A percentile compares a stretch with the other conserved stretches of the same genome.
Conservation (phyloP, 2,113 vertebrate genomes). For the Edolisoma coerulescens region DNA sequence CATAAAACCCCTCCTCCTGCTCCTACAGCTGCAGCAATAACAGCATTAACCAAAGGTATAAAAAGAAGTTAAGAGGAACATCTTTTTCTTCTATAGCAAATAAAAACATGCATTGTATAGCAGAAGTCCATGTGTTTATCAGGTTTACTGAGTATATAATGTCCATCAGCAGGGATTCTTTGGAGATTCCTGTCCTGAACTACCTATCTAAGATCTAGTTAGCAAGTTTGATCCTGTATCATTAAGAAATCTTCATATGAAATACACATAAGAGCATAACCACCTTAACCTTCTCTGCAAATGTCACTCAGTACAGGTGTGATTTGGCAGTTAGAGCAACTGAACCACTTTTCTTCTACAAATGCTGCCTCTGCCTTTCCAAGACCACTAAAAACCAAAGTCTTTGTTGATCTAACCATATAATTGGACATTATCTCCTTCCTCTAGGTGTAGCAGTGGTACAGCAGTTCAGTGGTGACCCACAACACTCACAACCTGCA, state of each 20-base stretch:
- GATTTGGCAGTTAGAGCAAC: neutral
- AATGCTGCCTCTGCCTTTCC: neutral
- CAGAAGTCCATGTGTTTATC: neutral
- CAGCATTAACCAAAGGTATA: neutral
- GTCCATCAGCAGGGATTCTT: neutral
- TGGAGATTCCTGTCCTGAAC: neutral
- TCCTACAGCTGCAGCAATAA: neutral
- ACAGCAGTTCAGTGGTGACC: neutral
- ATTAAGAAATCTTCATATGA: neutral
- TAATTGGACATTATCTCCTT: neutral
- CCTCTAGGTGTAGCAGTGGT: neutral
- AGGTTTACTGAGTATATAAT: neutral
- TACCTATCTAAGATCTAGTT: neutral
- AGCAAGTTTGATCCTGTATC: neutral
- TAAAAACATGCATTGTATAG: neutral
- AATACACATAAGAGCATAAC: rapidly evolving
- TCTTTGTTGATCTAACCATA: neutral
- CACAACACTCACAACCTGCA: neutral
- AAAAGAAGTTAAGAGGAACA: neutral
- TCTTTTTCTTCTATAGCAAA: neutral
- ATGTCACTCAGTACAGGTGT: neutral
- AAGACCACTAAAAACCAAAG: neutral
- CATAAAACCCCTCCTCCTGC: neutral
- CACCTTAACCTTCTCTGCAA: neutral
- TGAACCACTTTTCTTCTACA: neutral